Evolutionary conservation across 2,113 vertebrate species (phyloP).

Genomic region (Psammodynastes pulverulentus): DNA sequence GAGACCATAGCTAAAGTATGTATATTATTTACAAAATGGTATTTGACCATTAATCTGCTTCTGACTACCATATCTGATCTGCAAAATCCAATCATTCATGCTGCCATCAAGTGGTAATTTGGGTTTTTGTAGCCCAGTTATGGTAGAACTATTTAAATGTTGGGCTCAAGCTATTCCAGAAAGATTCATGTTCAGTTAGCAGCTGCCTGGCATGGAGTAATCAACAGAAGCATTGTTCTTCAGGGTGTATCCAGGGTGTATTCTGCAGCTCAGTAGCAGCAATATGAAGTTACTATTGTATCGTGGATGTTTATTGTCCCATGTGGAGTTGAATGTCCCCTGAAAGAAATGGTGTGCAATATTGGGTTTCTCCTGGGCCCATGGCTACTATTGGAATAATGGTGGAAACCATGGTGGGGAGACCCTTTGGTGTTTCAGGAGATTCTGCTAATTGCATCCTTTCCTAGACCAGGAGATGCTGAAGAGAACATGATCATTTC

Average conservation of each 20-base stretch:
- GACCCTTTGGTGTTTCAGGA: background rate
- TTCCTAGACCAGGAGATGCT: background rate
- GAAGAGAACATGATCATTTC: background rate
- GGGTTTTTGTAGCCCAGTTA: background rate
- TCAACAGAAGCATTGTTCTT: background rate
- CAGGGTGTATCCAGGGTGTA: background rate
- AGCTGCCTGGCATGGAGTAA: background rate
- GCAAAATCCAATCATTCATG: background rate
- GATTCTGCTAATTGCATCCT: background rate
- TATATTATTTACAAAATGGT: background rate
- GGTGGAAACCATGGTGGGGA: background rate
- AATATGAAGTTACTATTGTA: background rate
- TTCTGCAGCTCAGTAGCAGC: background rate
- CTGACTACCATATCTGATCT: background rate
- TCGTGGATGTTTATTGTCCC: background rate
- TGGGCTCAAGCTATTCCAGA: background rate
- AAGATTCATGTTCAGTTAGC: background rate
- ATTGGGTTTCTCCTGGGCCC: background rate
- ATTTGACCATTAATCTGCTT: background rate
- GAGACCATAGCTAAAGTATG: background rate
- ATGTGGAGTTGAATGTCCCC: background rate
- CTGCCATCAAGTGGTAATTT: background rate
- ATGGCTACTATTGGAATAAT: background rate
- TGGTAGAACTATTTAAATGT: background rate
- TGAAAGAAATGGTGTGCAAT: background rate